A percentile compares a stretch with the other conserved stretches of the same genome.
These are phyloP conservation scores for Sebastes alutus DNA, from an alignment of 2,797 vertebrate species.

Conservation along the genomic window DNA sequence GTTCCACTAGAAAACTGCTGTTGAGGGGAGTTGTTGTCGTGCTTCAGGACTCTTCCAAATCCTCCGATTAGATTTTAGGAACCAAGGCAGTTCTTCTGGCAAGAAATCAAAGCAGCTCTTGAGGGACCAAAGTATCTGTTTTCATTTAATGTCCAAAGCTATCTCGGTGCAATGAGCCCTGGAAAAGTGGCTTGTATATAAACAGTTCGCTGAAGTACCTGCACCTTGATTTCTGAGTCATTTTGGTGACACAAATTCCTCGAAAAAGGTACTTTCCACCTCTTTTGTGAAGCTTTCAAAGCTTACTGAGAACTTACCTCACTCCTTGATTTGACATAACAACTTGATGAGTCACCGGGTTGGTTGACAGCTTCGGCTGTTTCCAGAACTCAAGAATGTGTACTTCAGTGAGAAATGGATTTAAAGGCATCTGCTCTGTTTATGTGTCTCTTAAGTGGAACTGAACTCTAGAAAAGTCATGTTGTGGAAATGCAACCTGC, in stretches of 20 bases:
- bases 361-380: slow-evolving; percentile 45
- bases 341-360: slow-evolving; percentile 32
- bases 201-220: slow-evolving; percentile 55
- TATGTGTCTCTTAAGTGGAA: slow-evolving; percentile 56
- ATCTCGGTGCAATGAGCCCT: slow-evolving; percentile 61
- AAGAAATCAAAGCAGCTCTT: slow-evolving; percentile 69
- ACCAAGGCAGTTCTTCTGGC: slow-evolving; percentile 58
- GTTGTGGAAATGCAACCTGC: slow-evolving; percentile 67
- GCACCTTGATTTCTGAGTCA: slow-evolving; percentile 32
- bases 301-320: slow-evolving; percentile 39
- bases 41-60: slow-evolving; percentile 58
- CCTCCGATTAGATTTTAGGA: slow-evolving; percentile 71
- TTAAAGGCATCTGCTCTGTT: slow-evolving; percentile 60
- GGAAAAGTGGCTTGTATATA: slow-evolving; percentile 50
- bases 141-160: slow-evolving; percentile 72
- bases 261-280: slow-evolving; percentile 32
- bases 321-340: slow-evolving; percentile 41
- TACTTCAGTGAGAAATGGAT: slow-evolving; percentile 41
- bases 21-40: slow-evolving; percentile 45
- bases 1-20: slow-evolving; percentile 47
- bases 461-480: slow-evolving; percentile 46
- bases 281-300: slow-evolving; percentile 27
- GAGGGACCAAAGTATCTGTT: slow-evolving; percentile 69
- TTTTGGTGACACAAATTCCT: slow-evolving; percentile 46
- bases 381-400: slow-evolving; percentile 27